phyloP scores from a whole-genome alignment of 1,140 invertebrate species.

The Schlechtendalia chinensis region DNA sequence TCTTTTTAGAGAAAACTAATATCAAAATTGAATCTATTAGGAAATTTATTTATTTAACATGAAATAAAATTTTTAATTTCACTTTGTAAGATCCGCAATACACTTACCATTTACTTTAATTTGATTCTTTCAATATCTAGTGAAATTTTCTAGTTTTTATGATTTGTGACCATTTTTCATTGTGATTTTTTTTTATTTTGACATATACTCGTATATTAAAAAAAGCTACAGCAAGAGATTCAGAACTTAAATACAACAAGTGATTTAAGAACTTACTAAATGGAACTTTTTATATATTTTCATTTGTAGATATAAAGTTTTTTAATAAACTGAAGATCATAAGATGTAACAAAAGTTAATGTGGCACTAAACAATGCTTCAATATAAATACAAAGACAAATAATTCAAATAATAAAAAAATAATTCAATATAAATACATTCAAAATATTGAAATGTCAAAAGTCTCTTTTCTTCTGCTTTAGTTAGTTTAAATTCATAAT shows the following conservation, averaged over 20 bases:
- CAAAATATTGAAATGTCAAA: too few relatives aligned
- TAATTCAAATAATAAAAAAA: too few relatives aligned
- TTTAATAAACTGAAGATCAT: too few relatives aligned
- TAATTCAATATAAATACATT: too few relatives aligned
- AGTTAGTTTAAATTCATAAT: too few relatives aligned
- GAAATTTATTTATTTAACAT: background rate
- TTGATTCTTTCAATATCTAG: background rate
- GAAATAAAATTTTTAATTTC: background rate
- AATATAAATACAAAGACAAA: too few relatives aligned
- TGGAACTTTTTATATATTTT: background rate
- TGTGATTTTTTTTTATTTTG: background rate
- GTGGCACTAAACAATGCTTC: too few relatives aligned
- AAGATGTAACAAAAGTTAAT: too few relatives aligned
- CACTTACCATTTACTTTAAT: background rate
- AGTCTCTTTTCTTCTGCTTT: too few relatives aligned
- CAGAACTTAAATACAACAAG: background rate
- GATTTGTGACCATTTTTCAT: background rate
- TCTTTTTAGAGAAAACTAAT: background rate
- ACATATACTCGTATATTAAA: background rate
- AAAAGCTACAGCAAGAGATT: background rate
- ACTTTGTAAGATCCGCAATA: background rate
- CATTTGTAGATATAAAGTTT: too few relatives aligned
- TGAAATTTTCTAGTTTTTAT: background rate
- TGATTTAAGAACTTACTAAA: too few relatives aligned
- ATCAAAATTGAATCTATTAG: slow-evolving; percentile 7